Evolutionary conservation across 2,888 invertebrate species (phyloP).

Genomic region (Keiferia lycopersicella): DNA sequence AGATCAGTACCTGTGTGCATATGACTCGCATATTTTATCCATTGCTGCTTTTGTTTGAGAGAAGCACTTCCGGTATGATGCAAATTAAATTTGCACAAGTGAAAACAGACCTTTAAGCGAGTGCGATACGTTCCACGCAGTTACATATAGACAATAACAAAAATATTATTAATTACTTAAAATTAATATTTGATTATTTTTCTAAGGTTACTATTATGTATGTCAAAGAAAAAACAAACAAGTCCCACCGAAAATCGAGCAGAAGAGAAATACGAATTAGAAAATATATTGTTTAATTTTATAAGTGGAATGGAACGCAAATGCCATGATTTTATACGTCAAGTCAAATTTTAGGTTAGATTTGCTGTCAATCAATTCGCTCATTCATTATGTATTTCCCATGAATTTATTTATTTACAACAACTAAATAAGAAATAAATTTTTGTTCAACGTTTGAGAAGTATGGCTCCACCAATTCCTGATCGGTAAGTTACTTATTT

Average conservation of each 20-base stretch:
- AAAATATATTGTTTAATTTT: neutral
- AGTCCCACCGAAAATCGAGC: too few relatives aligned
- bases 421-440: neutral
- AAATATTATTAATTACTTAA: neutral
- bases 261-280: too few relatives aligned
- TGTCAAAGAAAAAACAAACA: too few relatives aligned
- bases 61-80: too few relatives aligned
- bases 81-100: too few relatives aligned
- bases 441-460: neutral
- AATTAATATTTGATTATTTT: neutral
- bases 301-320: neutral
- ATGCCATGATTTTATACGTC: neutral
- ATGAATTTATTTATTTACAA: conserved; percentile 4
- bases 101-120: too few relatives aligned
- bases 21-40: too few relatives aligned
- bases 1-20: neutral
- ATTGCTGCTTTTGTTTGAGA: too few relatives aligned
- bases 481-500: conserved; percentile 51
- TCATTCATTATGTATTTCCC: neutral
- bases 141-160: too few relatives aligned
- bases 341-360: neutral
- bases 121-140: too few relatives aligned
- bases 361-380: neutral
- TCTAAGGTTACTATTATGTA: too few relatives aligned
- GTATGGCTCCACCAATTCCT: conserved; percentile 48